Evolutionary conservation across 2,888 invertebrate genomes (phyloP), one percentile per base, ranked within the genome.

Genomic region (Callosobruchus maculatus): DNA sequence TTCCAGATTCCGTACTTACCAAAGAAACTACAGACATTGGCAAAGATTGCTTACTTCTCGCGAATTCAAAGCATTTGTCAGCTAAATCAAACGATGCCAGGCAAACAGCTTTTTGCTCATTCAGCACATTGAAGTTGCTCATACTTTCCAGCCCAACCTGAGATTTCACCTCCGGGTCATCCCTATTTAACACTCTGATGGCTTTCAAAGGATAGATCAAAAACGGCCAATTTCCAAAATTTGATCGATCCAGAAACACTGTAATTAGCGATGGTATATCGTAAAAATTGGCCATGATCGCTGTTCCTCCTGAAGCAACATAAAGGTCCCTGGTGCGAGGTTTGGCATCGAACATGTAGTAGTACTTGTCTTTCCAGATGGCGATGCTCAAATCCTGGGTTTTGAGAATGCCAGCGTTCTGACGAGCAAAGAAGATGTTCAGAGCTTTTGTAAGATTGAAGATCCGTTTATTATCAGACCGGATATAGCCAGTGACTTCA

Each of bases 301-400:
- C 89, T 67, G 87, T 88, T 0, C 92, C 92, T 0, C 86, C 81
- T 49, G 85, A 88, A 77, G 90, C 89, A 0, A 89, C 87, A 77
- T 86, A 89, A 0, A 90, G 88, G 78, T 88, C 88, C 0, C 88
- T 86, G 70, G 89, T 89, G 79, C 91, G 86, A 0, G 90, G 90
- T 21, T 88, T 90, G 0, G 92, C 90, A 83, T 93, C 93, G 80
- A 92, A 93, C 78, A 93, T 88, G 76, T 91, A 92, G 82, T 87
- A 92, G 76, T 89, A 88, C 78, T 90, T 90, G 77, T 84, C 82
- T 73, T 89, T 91, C 92, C 91, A 91, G 77, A 91, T 88, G 0
- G 89, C 88, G 20, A 91, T 82, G 82, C 89, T 89, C 9, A 83
- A 72, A 20, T 83, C 81, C 21, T 84, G 79, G 0, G 86, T 85